These are phyloP conservation scores for Entomobrya proxima DNA, from an alignment of 2,888 invertebrate genomes.

Conservation along the genomic window DNA sequence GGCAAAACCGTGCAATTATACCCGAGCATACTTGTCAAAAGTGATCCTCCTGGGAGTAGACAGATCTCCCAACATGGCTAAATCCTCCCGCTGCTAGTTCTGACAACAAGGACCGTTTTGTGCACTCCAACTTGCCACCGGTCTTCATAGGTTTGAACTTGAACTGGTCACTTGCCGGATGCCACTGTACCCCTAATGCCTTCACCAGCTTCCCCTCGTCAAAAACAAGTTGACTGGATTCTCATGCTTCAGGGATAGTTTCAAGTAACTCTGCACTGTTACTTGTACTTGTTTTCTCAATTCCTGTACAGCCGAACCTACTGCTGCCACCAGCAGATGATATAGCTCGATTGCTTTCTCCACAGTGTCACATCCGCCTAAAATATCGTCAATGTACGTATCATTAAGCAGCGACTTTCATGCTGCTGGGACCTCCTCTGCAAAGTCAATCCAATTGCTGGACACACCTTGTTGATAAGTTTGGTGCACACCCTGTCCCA, in stretches of 20 bases:
- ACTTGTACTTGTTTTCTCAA: neutral
- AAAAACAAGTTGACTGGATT: neutral
- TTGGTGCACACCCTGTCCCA: conserved; percentile 76
- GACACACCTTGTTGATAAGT: conserved; percentile 74
- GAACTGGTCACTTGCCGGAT: neutral
- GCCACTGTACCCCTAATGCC: neutral
- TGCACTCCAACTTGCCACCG: neutral
- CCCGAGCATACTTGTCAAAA: neutral
- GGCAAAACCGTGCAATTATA: neutral
- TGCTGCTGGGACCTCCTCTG: no score
- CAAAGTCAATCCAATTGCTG: conserved; percentile 75
- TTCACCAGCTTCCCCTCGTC: neutral
- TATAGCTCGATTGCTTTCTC: no score
- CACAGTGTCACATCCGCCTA: no score
- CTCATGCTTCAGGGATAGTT: neutral
- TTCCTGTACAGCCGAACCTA: neutral
- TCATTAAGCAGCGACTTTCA: no score
- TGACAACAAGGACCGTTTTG: neutral
- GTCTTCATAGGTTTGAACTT: neutral
- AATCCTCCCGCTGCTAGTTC: neutral
- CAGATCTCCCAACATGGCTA: neutral
- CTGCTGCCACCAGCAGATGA: no score
- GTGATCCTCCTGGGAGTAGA: neutral
- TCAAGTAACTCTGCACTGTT: neutral
- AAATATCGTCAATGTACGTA: no score